Evolutionary conservation across 2,888 invertebrate genomes (phyloP).

Genomic region (Kuschelorhynchus macadamiae): DNA sequence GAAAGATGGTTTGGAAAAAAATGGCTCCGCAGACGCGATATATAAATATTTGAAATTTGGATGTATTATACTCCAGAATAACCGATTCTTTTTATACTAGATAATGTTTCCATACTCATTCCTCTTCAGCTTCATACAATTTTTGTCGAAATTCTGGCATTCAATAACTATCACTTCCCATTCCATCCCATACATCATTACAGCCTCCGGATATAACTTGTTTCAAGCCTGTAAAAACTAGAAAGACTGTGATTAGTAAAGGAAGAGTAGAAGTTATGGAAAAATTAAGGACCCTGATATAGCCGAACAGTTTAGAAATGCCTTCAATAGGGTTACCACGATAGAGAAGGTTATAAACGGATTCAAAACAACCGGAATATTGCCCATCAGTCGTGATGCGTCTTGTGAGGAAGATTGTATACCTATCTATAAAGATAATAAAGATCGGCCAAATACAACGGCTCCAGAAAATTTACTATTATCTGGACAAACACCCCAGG

Average conservation of each 20-base stretch:
- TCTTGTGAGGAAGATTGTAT: background rate
- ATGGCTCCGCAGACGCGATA: conserved; percentile 45
- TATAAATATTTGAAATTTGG: conserved; percentile 46
- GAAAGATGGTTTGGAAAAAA: conserved; percentile 22
- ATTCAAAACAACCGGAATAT: background rate
- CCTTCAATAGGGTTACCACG: background rate
- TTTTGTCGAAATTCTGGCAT: conserved; percentile 6
- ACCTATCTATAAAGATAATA: conserved; percentile 8
- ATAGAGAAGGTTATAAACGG: conserved; percentile 2
- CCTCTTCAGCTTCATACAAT: background rate
- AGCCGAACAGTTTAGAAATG: background rate
- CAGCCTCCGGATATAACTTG: background rate
- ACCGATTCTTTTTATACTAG: background rate
- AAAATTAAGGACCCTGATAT: background rate
- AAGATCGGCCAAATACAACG: conserved; percentile 1
- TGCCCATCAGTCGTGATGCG: conserved; percentile 1
- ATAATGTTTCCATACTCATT: background rate
- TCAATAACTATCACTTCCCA: background rate
- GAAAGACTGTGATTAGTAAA: background rate
- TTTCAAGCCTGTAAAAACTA: background rate
- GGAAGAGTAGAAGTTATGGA: background rate
- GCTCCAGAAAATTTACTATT: background rate
- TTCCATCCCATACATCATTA: background rate
- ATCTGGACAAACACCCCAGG: background rate
- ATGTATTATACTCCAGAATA: conserved; percentile 2